Conservation (phyloP, 2,113 vertebrate species). For the Geococcyx californianus region DNA sequence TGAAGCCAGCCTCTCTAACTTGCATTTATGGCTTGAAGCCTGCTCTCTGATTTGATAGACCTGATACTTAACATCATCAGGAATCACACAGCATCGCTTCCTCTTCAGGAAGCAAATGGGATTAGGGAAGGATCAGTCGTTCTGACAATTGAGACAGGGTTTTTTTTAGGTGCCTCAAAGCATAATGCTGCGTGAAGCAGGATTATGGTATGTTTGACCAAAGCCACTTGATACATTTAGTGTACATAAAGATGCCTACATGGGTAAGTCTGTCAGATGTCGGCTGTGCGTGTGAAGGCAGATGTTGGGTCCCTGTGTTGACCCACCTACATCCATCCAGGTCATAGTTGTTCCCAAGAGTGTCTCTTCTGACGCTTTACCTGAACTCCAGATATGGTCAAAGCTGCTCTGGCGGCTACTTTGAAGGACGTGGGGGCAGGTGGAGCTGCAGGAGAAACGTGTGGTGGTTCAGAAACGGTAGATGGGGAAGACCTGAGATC, state of each 20-base stretch:
- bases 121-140: constrained; percentile 32
- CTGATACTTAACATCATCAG: not conserved
- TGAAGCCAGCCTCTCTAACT: not conserved
- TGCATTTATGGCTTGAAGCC: not conserved
- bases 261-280: not conserved
- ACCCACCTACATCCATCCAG: not conserved
- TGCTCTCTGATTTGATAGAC: not conserved
- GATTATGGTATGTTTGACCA: not conserved
- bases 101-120: constrained; percentile 25
- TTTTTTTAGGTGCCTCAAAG: constrained; percentile 6
- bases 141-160: not conserved
- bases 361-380: not conserved
- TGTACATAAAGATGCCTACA: not conserved
- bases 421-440: not conserved
- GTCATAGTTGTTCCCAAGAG: not conserved
- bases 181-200: not conserved
- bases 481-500: not conserved
- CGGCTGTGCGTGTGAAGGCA: not conserved
- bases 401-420: not conserved
- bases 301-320: not conserved
- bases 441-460: not conserved
- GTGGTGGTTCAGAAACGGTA: not conserved
- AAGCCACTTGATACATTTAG: not conserved
- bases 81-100: not conserved
- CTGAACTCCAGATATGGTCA: not conserved